Conservation (phyloP, 1,140 invertebrate species). For the Uloborus diversus region DNA sequence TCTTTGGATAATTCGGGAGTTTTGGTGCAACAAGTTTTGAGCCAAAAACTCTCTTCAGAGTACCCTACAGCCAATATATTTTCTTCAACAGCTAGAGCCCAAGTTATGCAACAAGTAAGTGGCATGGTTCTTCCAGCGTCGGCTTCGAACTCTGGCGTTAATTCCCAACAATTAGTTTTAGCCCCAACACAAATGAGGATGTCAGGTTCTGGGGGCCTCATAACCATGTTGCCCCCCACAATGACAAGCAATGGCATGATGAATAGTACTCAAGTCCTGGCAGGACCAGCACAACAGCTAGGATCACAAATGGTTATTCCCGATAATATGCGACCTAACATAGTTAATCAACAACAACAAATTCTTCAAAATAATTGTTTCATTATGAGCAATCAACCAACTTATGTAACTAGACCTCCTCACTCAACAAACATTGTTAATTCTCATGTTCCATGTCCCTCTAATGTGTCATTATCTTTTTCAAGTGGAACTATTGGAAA, state of each 20-base stretch:
- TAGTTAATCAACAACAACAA: conserved; percentile 50
- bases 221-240: conserved; percentile 48
- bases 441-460: conserved; percentile 37
- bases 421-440: conserved; percentile 23
- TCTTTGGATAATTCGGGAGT: conserved; percentile 39
- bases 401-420: conserved; percentile 44
- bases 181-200: conserved; percentile 51
- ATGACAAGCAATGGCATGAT: conserved; percentile 41
- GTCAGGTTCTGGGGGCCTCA: conserved; percentile 37
- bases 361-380: conserved; percentile 55
- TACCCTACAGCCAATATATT: conserved; percentile 40
- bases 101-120: conserved; percentile 51
- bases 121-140: conserved; percentile 52
- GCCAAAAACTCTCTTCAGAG: conserved; percentile 48
- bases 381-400: conserved; percentile 52
- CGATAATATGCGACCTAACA: conserved; percentile 45
- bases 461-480: conserved; percentile 37
- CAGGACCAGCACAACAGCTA: conserved; percentile 40
- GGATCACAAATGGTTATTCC: conserved; percentile 43
- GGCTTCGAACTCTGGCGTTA: conserved; percentile 20
- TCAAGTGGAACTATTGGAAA: conserved; percentile 33
- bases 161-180: conserved; percentile 47
- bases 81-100: conserved; percentile 38
- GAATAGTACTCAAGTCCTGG: conserved; percentile 50
- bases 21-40: conserved; percentile 51